Percentiles rank a stretch among this genome's conserved stretches.
Evolutionary conservation across 2,113 vertebrate species (phyloP).

Genomic region (Mola mola): DNA sequence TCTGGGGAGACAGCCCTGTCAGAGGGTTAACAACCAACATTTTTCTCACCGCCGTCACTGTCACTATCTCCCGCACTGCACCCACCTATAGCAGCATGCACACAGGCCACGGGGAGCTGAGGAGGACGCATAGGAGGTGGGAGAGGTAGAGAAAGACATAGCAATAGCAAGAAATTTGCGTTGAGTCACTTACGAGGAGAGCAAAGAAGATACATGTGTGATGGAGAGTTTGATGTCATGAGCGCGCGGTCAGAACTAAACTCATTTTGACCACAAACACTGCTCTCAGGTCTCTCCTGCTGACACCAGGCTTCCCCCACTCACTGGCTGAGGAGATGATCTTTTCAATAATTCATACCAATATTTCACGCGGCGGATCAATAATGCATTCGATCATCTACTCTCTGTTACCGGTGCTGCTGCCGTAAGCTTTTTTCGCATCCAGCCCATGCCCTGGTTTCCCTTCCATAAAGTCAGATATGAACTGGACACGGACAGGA

Average conservation of each 20-base stretch:
- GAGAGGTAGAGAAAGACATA: slow-evolving; percentile 14
- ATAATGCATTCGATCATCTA: slow-evolving; percentile 72
- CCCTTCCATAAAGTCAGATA: slow-evolving; percentile 8
- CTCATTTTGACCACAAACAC: slow-evolving; percentile 17
- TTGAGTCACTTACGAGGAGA: slow-evolving; percentile 30
- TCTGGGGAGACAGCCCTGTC: slow-evolving; percentile 73
- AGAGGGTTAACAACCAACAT: slow-evolving; percentile 78
- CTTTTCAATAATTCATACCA: slow-evolving; percentile 67
- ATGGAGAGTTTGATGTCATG: slow-evolving; percentile 33
- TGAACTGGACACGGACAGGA: not conserved
- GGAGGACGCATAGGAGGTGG: slow-evolving; percentile 5
- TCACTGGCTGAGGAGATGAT: slow-evolving; percentile 49
- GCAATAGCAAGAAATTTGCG: slow-evolving; percentile 30
- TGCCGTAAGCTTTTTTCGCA: slow-evolving; percentile 33
- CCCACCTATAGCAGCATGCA: slow-evolving; percentile 68
- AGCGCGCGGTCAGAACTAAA: slow-evolving; percentile 42
- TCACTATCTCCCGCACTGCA: slow-evolving; percentile 64
- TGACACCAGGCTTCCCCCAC: slow-evolving; percentile 47
- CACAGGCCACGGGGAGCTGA: slow-evolving; percentile 58
- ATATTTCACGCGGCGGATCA: slow-evolving; percentile 70
- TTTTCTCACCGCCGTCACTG: slow-evolving; percentile 72
- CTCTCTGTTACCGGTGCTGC: slow-evolving; percentile 45
- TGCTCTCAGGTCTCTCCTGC: not conserved
- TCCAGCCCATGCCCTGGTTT: slow-evolving; percentile 17
- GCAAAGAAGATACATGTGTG: slow-evolving; percentile 34